phyloP scores from a whole-genome alignment of 2,797 vertebrate genomes.

The Paratrypauchen microcephalus region DNA sequence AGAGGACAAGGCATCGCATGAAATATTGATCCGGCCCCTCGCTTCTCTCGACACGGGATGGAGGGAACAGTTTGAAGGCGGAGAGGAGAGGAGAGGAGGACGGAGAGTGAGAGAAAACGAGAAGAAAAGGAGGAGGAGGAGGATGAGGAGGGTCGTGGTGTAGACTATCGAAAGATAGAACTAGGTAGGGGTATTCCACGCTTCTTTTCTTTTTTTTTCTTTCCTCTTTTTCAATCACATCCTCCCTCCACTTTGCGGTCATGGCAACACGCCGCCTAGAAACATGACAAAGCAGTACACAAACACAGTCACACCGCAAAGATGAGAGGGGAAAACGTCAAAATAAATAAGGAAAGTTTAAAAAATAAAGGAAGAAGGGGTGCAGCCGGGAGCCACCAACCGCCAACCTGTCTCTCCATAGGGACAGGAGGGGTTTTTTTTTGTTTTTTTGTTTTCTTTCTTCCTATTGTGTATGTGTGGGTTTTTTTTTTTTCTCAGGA shows the following conservation, averaged over 20 bases:
- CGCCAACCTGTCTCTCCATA: slow-evolving; percentile 41
- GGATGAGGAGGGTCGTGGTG: background rate
- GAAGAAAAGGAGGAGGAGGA: background rate
- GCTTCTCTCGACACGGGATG: slow-evolving; percentile 56
- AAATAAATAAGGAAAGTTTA: no score
- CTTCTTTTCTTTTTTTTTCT: slow-evolving; percentile 61
- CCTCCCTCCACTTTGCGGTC: slow-evolving; percentile 42
- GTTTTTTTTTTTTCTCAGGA: background rate
- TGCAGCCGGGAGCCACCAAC: slow-evolving; percentile 29
- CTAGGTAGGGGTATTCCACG: slow-evolving; percentile 34
- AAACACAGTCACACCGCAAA: background rate
- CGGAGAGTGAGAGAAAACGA: background rate
- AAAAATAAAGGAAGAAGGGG: background rate
- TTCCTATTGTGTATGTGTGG: no score
- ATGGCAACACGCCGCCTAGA: slow-evolving; percentile 44
- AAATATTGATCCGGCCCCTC: slow-evolving; percentile 65
- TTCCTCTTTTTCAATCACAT: slow-evolving; percentile 49
- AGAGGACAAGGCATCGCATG: slow-evolving; percentile 62
- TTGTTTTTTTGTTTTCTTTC: no score
- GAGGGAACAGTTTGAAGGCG: slow-evolving; percentile 26
- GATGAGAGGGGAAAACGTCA: background rate
- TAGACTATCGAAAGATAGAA: no score
- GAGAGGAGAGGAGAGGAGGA: slow-evolving; percentile 1
- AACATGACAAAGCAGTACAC: slow-evolving; percentile 66
- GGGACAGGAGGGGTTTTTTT: slow-evolving; percentile 20